phyloP scores from a whole-genome alignment of 2,113 vertebrate species.

The Neotoma lepida region DNA sequence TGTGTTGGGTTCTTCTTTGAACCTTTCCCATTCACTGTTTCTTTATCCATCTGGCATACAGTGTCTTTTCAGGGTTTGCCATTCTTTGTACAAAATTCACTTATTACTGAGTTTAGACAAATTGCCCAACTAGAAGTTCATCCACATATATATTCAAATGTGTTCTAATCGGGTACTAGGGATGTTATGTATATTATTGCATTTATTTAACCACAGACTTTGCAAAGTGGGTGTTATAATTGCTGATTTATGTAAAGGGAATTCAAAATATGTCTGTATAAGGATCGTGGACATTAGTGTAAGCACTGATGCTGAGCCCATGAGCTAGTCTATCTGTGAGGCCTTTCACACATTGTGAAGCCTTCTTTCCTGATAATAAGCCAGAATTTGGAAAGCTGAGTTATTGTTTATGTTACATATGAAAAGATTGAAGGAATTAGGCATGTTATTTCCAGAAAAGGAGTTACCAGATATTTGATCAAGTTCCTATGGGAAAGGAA shows the following conservation, averaged over 20 bases:
- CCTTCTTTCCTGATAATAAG: not conserved
- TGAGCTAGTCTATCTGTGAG: not conserved
- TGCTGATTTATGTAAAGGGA: not conserved
- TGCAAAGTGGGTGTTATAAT: not conserved
- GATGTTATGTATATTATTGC: not conserved
- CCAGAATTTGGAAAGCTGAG: not conserved
- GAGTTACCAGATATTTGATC: not conserved
- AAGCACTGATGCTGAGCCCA: not conserved
- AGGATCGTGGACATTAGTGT: not conserved
- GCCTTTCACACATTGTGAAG: not conserved
- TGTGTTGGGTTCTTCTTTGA: not conserved
- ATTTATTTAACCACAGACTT: not conserved
- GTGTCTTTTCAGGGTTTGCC: not conserved
- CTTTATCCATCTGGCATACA: not conserved
- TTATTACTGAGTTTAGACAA: not conserved
- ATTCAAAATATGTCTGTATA: not conserved
- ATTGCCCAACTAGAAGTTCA: not conserved
- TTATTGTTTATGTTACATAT: not conserved
- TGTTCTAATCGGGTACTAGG: not conserved
- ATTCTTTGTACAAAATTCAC: not conserved
- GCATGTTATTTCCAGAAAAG: not conserved
- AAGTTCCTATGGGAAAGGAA: not conserved
- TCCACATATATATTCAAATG: not conserved
- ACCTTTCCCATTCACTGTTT: not conserved
- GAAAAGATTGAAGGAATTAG: not conserved